Base-by-base conservation (phyloP, 2,888 invertebrate species). In the Branchipolynoe longqiensis region DNA sequence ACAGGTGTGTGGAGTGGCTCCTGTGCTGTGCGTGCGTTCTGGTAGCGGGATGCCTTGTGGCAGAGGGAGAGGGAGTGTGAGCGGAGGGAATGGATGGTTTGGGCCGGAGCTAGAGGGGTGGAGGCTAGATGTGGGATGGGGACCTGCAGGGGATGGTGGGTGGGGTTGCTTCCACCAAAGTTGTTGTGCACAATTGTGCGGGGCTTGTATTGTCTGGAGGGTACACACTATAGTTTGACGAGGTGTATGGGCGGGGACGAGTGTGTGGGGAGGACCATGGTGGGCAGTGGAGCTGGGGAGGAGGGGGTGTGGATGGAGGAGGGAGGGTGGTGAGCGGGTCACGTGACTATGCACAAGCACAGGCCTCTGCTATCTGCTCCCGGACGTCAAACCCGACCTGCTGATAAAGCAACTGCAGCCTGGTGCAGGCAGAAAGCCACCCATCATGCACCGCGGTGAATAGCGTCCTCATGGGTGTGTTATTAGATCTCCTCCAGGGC, bases 401-500 rank as follows among this genome's bases (percentile, higher is more conserved):
- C 25, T 69, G 36, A 69, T 69, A 69, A n/a, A 69, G 69, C 33
- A 33, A 38, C 33, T 38, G 62, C 69, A 22, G n/a, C 69, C 69
- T 18, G 69, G 69, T 33, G 36, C 14, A 38, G 14, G 69, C 69
- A 69, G 38, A 33, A 69, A 38, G 38, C 69, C 69, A 33, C 18
- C 31, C 54, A 48, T 78, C 78, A 25, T 25, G 48, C 48, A 78
- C 48, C 78, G 54, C 41, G 8, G 48, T 48, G 41, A 78, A 78
- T 41, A 78, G 48, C 41, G 54, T 1, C 48, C 54, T 12, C 48
- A n/a, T n/a, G 78, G n/a, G 48, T 41, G 54, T 41, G 78, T 78
- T 78, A 78, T 78, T 78, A 78, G 48, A 54, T 48, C n/a, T 41
- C 78, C 28, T 12, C 78, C 48, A 6, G 8, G n/a, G 78, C 8